Evolutionary conservation across 2,113 vertebrate species (phyloP), one percentile per base, ranked within the genome.

Genomic region (Columba janthina): DNA sequence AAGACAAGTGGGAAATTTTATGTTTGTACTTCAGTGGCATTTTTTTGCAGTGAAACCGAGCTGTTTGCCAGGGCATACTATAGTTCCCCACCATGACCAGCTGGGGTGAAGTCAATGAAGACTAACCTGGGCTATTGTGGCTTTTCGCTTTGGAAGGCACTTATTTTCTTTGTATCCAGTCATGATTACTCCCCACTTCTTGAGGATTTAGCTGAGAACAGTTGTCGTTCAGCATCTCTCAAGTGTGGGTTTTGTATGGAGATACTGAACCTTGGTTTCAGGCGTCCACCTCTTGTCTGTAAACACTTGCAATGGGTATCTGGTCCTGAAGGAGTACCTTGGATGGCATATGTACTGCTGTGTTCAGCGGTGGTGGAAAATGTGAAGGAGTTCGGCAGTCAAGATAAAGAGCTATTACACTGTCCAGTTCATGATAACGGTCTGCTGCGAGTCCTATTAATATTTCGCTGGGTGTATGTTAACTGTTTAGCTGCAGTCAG

Each of bases 401-500:
- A 3, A 84, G n/a, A 36, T 48, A 54, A 88, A 54, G 67, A 8
- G 2, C 31, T 69, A 44, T 78, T 95, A 88, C 20, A n/a, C 51
- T 48, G 24, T 85, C 76, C 71, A 58, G 77, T 34, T 66, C 21
- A 14, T 48, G 22, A 21, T 57, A 72, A 94, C 56, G 64, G 42
- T 75, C 69, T 90, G 66, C 77, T 96, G 58, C 29, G 92, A 96
- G 56, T 69, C 88, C 87, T 56, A 0, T 19, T 46, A 46, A 46
- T 46, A 46, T 94, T 95, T 88, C 89, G 88, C 62, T 93, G 64
- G 72, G 57, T 28, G 65, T 54, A 56, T 89, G 62, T 97, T 98
- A 97, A 97, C 97, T 97, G 85, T 98, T 98, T 97, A 96, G 92
- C 91, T 95, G 89, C 84, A 93, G 91, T 94, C 73, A 76, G 97